phyloP scores from a whole-genome alignment of 2,113 vertebrate species.

The Thymallus thymallus region DNA sequence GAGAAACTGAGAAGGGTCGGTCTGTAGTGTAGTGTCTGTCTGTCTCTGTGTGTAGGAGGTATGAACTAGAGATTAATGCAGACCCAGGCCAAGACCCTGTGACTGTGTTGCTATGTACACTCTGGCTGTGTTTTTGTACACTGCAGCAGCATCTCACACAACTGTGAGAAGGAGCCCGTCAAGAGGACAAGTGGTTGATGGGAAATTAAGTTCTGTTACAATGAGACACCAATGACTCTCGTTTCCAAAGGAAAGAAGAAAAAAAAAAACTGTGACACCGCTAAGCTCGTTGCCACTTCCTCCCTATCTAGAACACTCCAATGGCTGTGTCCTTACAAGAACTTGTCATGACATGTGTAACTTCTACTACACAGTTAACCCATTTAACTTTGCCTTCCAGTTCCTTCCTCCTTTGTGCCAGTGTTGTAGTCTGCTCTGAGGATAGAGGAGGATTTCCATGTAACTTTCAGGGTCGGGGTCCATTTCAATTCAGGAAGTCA shows the following conservation, averaged over 20 bases:
- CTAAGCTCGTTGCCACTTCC: background rate
- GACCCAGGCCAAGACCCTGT: background rate
- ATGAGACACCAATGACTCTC: background rate
- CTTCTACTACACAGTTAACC: background rate
- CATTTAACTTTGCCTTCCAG: slow-evolving; percentile 18
- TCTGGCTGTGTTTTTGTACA: background rate
- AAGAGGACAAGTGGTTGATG: slow-evolving; percentile 6
- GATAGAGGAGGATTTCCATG: slow-evolving; percentile 22
- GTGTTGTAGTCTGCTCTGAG: slow-evolving; percentile 37
- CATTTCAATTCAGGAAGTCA: too few species aligned
- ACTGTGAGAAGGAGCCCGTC: background rate
- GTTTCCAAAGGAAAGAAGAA: slow-evolving; percentile 13
- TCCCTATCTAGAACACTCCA: background rate
- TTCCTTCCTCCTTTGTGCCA: slow-evolving; percentile 17
- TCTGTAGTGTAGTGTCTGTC: slow-evolving; percentile 12
- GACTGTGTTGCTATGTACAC: background rate
- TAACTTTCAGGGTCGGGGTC: background rate
- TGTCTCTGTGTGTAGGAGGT: slow-evolving; percentile 27
- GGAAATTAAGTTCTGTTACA: slow-evolving; percentile 11
- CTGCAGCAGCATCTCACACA: background rate
- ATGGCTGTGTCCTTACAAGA: background rate
- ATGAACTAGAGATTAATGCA: slow-evolving; percentile 15
- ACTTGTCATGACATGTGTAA: background rate
- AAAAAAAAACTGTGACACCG: background rate
- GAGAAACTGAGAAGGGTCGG: slow-evolving; percentile 17